Evolutionary conservation across 2,113 vertebrate species (phyloP).

Genomic region (Dipodomys ordii): DNA sequence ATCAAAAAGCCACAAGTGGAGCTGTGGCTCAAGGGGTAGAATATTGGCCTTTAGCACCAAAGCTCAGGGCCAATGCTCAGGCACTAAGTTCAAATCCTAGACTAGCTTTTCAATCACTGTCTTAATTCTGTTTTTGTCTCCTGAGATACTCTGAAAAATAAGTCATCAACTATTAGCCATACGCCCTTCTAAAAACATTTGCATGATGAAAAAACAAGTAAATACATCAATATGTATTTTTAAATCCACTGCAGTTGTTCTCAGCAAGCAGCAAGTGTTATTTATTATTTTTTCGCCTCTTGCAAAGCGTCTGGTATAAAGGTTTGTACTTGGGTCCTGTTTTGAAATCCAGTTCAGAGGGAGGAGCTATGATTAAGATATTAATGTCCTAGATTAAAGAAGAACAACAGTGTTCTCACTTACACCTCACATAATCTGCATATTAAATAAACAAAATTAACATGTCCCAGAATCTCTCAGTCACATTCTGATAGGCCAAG

Average conservation of each 20-base stretch:
- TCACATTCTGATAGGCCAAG: constrained; percentile 41
- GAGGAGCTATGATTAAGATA: constrained; percentile 68
- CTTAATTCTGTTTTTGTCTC: too few species aligned
- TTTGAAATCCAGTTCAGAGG: constrained; percentile 69
- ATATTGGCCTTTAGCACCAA: too few species aligned
- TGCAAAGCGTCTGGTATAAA: not conserved
- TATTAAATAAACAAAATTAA: constrained; percentile 81
- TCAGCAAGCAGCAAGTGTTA: not conserved
- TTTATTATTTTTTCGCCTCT: not conserved
- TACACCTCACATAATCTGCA: constrained; percentile 69
- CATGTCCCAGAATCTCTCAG: constrained; percentile 76
- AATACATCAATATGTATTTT: not conserved
- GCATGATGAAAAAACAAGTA: constrained; percentile 36
- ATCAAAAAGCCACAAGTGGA: too few species aligned
- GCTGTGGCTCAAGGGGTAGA: too few species aligned
- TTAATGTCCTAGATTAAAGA: constrained; percentile 70
- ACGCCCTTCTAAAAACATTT: not conserved
- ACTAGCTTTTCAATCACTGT: too few species aligned
- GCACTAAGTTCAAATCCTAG: too few species aligned
- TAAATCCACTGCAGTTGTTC: not conserved
- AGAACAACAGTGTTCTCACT: constrained; percentile 64
- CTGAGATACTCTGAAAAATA: not conserved
- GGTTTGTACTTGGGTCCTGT: constrained; percentile 48
- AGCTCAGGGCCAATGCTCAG: too few species aligned
- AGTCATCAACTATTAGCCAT: not conserved